These are phyloP conservation scores for Ceratina japonica DNA, from an alignment of 1,140 invertebrate genomes.

Conservation along the genomic window DNA sequence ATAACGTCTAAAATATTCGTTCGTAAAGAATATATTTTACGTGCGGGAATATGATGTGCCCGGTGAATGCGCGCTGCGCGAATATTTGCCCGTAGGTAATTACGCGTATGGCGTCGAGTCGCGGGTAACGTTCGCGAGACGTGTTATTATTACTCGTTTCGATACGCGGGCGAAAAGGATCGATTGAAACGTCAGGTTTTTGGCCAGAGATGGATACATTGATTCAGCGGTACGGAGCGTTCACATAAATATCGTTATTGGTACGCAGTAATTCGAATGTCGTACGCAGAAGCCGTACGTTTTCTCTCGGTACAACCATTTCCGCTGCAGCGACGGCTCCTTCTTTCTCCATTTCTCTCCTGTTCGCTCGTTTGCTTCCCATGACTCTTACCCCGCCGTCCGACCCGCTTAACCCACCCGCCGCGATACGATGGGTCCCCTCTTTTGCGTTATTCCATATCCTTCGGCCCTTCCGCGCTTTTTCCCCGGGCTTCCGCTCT, in stretches of 20 bases:
- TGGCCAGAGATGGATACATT: too few species aligned
- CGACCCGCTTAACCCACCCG: background rate
- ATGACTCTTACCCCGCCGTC: slow-evolving; percentile 13
- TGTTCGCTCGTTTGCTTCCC: slow-evolving; percentile 44
- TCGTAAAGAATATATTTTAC: too few species aligned
- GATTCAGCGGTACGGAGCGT: slow-evolving; percentile 25
- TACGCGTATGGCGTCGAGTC: too few species aligned
- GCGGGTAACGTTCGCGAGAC: too few species aligned
- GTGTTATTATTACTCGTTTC: too few species aligned
- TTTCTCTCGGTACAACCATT: slow-evolving; percentile 46
- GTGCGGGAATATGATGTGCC: too few species aligned
- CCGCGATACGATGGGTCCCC: background rate
- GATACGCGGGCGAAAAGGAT: too few species aligned
- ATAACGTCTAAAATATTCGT: too few species aligned
- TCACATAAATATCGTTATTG: slow-evolving; percentile 66
- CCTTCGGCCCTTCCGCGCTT: slow-evolving; percentile 32
- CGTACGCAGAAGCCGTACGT: slow-evolving; percentile 62
- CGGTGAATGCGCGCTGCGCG: too few species aligned
- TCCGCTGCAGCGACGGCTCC: slow-evolving; percentile 33
- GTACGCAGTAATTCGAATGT: slow-evolving; percentile 56
- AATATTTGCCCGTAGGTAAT: too few species aligned
- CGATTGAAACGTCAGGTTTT: too few species aligned
- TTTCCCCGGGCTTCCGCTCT: slow-evolving; percentile 36
- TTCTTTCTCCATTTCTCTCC: slow-evolving; percentile 28
- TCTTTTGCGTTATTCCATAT: slow-evolving; percentile 40